phyloP scores from a whole-genome alignment of 2,797 vertebrate species.

The Enteromius radiatus region DNA sequence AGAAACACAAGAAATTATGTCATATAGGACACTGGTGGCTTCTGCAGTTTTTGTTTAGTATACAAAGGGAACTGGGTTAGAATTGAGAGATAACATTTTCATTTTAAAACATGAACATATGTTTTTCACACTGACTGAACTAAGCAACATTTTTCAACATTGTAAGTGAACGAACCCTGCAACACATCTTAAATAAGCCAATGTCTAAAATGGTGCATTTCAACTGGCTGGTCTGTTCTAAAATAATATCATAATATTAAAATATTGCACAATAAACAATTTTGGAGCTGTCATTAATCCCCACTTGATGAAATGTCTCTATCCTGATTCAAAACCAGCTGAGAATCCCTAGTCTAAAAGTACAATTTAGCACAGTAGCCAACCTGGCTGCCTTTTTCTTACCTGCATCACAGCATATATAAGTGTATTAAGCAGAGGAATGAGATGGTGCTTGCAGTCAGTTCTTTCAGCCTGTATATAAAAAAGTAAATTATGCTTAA shows the following conservation, averaged over 20 bases:
- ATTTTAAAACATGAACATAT: too few species aligned
- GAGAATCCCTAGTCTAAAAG: neutral
- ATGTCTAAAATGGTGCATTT: neutral
- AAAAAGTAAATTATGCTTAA: neutral
- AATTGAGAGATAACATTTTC: neutral
- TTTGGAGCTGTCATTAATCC: neutral
- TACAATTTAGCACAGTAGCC: neutral
- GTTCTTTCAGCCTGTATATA: constrained; percentile 81
- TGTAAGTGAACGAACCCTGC: too few species aligned
- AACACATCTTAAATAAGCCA: neutral
- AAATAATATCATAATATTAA: neutral
- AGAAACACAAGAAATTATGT: constrained; percentile 12
- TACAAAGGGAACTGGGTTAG: neutral
- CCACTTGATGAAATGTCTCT: neutral
- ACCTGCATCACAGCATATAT: constrained; percentile 93
- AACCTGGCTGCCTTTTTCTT: neutral
- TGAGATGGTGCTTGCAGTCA: constrained; percentile 82
- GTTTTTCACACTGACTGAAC: neutral
- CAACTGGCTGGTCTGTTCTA: neutral
- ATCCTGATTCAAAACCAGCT: neutral
- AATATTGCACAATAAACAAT: neutral
- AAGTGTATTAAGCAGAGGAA: constrained; percentile 91
- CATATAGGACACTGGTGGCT: neutral
- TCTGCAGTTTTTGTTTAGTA: neutral
- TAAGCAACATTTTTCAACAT: neutral